Conservation (phyloP, 2,797 vertebrate genomes). For the Sebastes baramenuke region DNA sequence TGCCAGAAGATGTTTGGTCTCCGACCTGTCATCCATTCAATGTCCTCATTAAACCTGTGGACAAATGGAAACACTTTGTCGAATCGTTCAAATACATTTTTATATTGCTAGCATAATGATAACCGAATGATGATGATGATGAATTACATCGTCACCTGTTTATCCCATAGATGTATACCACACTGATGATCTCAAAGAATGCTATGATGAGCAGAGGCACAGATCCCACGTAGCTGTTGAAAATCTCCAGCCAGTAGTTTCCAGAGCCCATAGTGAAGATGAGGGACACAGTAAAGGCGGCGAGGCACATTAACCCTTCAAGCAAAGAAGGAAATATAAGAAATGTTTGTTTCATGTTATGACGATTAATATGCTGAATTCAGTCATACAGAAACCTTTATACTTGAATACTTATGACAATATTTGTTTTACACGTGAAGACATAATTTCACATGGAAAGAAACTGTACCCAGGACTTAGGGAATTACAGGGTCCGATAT, state of each 20-base stretch:
- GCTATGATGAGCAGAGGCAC: slow-evolving; percentile 84
- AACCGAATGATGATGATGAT: background rate
- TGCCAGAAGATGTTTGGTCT: slow-evolving; percentile 85
- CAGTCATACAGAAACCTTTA: too few relatives aligned
- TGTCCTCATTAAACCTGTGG: slow-evolving; percentile 85
- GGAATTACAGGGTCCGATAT: background rate
- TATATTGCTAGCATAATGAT: background rate
- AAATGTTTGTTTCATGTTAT: background rate
- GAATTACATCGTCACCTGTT: slow-evolving; percentile 73
- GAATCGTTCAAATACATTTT: background rate
- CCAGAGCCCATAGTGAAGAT: slow-evolving; percentile 87
- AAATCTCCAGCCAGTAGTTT: slow-evolving; percentile 89
- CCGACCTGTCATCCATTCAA: slow-evolving; percentile 85
- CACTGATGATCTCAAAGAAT: slow-evolving; percentile 84
- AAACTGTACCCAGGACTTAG: background rate
- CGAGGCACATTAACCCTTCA: slow-evolving; percentile 83
- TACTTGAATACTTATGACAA: background rate
- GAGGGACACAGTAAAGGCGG: slow-evolving; percentile 76
- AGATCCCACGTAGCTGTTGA: slow-evolving; percentile 83
- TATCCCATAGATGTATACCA: slow-evolving; percentile 84
- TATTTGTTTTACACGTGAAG: background rate
- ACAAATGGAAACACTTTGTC: background rate
- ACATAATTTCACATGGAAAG: background rate
- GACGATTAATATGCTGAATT: background rate
- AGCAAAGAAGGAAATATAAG: background rate